Percentiles rank a stretch among this genome's conserved stretches.
These are phyloP conservation scores for Dryadula phaetusa DNA, from an alignment of 2,888 invertebrate genomes.

Conservation along the genomic window DNA sequence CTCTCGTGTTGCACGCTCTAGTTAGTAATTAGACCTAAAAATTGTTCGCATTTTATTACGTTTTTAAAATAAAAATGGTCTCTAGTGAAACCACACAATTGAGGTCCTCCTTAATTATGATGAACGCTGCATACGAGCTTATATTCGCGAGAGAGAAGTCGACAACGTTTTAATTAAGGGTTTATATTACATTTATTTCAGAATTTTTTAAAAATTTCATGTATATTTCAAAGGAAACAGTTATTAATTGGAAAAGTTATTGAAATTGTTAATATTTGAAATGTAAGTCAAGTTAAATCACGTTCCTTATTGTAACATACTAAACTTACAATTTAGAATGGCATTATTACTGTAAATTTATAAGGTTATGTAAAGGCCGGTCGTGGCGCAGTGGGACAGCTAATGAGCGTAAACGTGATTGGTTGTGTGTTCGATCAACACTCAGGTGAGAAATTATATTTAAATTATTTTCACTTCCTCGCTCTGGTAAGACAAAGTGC, in stretches of 20 bases:
- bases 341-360: no score
- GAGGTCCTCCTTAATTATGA: constrained; percentile 39
- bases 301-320: no score
- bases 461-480: no score
- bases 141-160: constrained; percentile 24
- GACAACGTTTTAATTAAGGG: constrained; percentile 34
- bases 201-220: neutral
- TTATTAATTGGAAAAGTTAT: constrained; percentile 11
- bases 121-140: constrained; percentile 33
- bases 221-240: neutral
- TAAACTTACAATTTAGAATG: no score
- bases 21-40: constrained; percentile 14
- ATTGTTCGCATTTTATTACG: constrained; percentile 51
- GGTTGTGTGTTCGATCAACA: no score
- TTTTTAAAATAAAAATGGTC: constrained; percentile 52
- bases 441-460: no score
- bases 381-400: no score
- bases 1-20: neutral
- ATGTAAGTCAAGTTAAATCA: neutral
- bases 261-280: neutral
- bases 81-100: constrained; percentile 36
- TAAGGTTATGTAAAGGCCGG: no score
- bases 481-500: no score
- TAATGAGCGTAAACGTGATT: no score
- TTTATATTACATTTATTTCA: constrained; percentile 32